Conservation (phyloP, 2,113 vertebrate species). For the Paraplagusia blochii region DNA sequence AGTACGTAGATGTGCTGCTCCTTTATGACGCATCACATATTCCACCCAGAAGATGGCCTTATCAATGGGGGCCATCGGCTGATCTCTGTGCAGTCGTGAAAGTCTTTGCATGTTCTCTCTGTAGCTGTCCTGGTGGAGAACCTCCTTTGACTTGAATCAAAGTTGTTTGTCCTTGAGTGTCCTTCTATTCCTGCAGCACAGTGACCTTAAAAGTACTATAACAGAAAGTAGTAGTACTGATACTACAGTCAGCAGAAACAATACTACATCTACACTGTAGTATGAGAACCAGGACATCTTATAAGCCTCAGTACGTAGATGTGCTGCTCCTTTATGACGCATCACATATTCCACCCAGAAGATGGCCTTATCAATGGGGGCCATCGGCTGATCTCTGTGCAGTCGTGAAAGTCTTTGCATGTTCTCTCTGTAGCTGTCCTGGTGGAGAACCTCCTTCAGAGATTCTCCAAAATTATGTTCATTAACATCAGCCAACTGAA, state of each 20-base stretch:
- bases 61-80: too few relatives aligned
- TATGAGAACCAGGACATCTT: conserved; percentile 72
- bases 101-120: too few relatives aligned
- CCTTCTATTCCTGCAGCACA: conserved; percentile 48
- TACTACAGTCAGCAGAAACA: conserved; percentile 36
- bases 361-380: conserved; percentile 56
- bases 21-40: conserved; percentile 71
- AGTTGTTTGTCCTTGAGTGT: conserved; percentile 59
- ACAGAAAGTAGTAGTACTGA: conserved; percentile 16
- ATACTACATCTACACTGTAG: conserved; percentile 58
- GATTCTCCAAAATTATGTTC: conserved; percentile 40
- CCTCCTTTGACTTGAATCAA: conserved; percentile 47
- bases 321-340: conserved; percentile 65
- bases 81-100: too few relatives aligned
- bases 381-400: conserved; percentile 64
- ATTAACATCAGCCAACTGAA: conserved; percentile 49
- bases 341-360: conserved; percentile 75
- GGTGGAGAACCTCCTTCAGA: conserved; percentile 44
- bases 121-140: conserved; percentile 40
- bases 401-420: conserved; percentile 63
- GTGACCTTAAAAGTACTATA: conserved; percentile 35
- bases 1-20: conserved; percentile 63
- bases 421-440: conserved; percentile 58
- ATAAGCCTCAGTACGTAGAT: conserved; percentile 62
- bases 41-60: too few relatives aligned